Evolutionary conservation across 2,113 vertebrate species (phyloP).

Genomic region (Anhinga rufa): DNA sequence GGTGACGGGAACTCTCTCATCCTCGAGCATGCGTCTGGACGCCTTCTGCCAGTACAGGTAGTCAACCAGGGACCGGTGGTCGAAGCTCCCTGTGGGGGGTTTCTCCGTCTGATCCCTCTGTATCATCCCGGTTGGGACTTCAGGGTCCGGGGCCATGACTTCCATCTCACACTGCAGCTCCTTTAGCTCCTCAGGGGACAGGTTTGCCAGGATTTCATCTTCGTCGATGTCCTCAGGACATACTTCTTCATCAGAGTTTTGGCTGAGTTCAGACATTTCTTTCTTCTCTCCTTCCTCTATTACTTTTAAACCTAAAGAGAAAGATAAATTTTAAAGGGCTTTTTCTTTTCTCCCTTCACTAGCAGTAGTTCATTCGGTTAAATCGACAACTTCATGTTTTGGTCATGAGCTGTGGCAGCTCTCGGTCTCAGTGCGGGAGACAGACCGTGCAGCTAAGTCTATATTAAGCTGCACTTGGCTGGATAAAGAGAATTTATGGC

Average conservation of each 20-base stretch:
- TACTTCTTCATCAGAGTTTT: conserved; percentile 62
- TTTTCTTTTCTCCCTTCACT: accelerated
- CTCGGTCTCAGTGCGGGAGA: neutral
- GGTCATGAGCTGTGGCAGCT: conserved; percentile 14
- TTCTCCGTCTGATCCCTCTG: conserved; percentile 94
- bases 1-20: conserved; percentile 85
- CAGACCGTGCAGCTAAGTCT: conserved; percentile 64
- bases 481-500: conserved; percentile 83
- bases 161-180: conserved; percentile 95
- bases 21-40: conserved; percentile 89
- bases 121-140: conserved; percentile 88
- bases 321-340: neutral
- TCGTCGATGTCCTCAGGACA: conserved; percentile 82
- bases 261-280: conserved; percentile 67
- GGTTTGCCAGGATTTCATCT: conserved; percentile 90
- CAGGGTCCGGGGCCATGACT: conserved; percentile 89
- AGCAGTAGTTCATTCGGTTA: neutral
- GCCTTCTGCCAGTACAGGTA: conserved; percentile 95
- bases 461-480: conserved; percentile 86
- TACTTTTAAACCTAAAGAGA: neutral
- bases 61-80: conserved; percentile 91
- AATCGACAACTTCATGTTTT: neutral
- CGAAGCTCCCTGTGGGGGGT: conserved; percentile 84
- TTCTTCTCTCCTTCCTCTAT: neutral
- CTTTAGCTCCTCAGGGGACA: conserved; percentile 90